These are phyloP conservation scores for Etheostoma perlongum DNA, from an alignment of 2,797 vertebrate species.

Conservation along the genomic window DNA sequence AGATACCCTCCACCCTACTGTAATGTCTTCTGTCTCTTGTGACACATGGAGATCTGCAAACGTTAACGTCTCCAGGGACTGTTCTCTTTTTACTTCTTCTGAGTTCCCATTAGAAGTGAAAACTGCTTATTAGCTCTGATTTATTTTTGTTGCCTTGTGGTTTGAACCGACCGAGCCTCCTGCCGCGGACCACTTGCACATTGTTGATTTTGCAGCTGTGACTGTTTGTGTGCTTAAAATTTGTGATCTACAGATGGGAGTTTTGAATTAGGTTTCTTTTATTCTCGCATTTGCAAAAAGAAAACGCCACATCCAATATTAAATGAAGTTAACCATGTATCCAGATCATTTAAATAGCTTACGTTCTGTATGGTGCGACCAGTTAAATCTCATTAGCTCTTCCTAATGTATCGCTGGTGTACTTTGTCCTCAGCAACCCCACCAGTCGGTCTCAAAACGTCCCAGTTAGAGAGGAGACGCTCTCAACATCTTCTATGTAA, in stretches of 20 bases:
- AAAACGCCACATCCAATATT: no score
- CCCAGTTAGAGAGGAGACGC: no score
- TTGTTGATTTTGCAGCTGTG: background rate
- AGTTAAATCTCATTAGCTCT: no score
- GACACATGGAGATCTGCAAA: background rate
- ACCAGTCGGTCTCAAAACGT: no score
- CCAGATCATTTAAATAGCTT: no score
- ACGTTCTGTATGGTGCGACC: no score
- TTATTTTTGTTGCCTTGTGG: conserved; percentile 9
- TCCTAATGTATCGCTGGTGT: no score
- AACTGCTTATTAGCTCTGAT: conserved; percentile 8
- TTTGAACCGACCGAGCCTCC: conserved; percentile 6
- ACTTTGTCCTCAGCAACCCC: no score
- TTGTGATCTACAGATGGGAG: background rate
- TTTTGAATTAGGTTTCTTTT: background rate
- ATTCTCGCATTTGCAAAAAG: background rate
- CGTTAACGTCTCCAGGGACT: background rate
- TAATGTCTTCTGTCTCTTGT: background rate
- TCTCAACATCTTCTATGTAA: no score
- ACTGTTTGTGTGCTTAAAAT: background rate
- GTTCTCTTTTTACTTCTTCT: background rate
- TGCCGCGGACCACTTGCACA: background rate
- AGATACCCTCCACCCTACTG: conserved; percentile 5
- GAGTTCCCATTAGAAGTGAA: background rate
- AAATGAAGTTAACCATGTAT: no score